phyloP scores from a whole-genome alignment of 1,140 invertebrate species.

The Stegodyphus mimosarum region DNA sequence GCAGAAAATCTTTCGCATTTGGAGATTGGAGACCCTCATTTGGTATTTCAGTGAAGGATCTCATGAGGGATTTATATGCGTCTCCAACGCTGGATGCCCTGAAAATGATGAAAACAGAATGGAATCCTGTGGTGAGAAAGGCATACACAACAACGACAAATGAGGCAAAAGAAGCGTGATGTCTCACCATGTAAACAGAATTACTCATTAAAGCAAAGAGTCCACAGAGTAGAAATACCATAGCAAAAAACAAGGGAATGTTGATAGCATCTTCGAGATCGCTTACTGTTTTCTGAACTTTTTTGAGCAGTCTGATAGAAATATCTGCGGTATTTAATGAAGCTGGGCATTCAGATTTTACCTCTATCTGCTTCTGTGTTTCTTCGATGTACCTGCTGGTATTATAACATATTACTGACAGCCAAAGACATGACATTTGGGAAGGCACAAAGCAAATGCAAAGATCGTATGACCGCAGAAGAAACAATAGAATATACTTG shows the following conservation, averaged over 20 bases:
- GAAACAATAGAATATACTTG: conserved; percentile 39
- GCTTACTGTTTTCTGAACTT: conserved; percentile 16
- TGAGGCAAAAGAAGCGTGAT: not conserved
- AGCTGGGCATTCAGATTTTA: not conserved
- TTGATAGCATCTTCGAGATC: conserved; percentile 35
- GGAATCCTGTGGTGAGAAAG: conserved; percentile 25
- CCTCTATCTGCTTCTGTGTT: not conserved
- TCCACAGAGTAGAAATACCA: conserved; percentile 25
- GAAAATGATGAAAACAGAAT: conserved; percentile 37
- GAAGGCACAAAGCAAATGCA: conserved; percentile 32
- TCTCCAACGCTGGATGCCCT: conserved; percentile 24
- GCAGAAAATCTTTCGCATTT: conserved; percentile 7
- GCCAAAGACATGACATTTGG: conserved; percentile 28
- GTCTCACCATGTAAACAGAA: conserved; percentile 12
- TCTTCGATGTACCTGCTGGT: conserved; percentile 7
- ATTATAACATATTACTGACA: conserved; percentile 21
- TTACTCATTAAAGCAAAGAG: conserved; percentile 48
- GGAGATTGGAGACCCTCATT: conserved; percentile 16
- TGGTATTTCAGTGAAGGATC: conserved; percentile 10
- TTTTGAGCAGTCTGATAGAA: conserved; percentile 15
- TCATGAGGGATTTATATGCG: conserved; percentile 16
- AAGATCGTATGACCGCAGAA: conserved; percentile 32
- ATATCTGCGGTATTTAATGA: not conserved
- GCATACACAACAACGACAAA: conserved; percentile 29
- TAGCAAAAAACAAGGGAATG: conserved; percentile 30